phyloP scores from a whole-genome alignment of 2,113 vertebrate genomes.

The Mastomys coucha region DNA sequence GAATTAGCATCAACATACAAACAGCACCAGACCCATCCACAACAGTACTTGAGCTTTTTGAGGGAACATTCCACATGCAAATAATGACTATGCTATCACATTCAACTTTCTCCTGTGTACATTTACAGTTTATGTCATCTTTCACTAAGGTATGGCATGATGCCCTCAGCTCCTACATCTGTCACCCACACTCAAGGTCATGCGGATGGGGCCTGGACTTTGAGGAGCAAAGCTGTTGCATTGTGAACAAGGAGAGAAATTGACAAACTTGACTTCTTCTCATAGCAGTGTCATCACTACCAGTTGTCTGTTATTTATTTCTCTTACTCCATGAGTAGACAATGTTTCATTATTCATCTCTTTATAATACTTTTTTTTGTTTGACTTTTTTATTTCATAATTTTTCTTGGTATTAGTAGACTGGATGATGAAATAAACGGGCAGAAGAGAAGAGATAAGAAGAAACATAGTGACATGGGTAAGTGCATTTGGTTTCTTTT shows the following conservation, averaged over 20 bases:
- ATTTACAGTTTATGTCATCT: background rate
- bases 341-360: conserved; percentile 30
- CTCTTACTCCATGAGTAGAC: background rate
- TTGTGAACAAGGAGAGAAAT: background rate
- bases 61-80: background rate
- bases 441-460: conserved; percentile 19
- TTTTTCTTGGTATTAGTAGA: conserved; percentile 33
- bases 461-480: background rate
- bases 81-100: background rate
- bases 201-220: background rate
- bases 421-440: background rate
- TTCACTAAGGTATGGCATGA: background rate
- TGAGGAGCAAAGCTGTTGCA: background rate
- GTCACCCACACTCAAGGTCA: background rate
- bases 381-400: background rate
- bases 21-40: too few relatives aligned
- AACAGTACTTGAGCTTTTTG: background rate
- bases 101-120: background rate
- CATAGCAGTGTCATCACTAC: background rate
- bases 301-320: background rate
- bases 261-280: background rate
- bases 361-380: background rate
- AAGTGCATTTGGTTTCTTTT: conserved; percentile 24
- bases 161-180: background rate
- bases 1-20: too few relatives aligned